phyloP scores from a whole-genome alignment of 2,113 vertebrate genomes.

The Rhombomys opimus region DNA sequence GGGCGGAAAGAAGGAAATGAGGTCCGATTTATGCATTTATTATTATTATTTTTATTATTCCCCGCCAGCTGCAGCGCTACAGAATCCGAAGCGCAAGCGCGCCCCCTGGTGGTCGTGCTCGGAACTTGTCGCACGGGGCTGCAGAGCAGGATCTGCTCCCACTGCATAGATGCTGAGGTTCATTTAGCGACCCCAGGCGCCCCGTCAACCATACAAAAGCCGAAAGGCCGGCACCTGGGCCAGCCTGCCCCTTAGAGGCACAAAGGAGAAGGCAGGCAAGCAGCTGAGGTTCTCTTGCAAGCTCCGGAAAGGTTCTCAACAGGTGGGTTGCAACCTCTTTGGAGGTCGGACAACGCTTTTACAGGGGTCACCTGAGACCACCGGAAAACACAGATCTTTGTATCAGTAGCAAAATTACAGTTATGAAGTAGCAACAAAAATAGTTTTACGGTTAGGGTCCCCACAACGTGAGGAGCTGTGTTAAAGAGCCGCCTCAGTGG shows the following conservation, averaged over 20 bases:
- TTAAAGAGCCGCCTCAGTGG: not conserved
- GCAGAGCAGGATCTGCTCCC: too few species aligned
- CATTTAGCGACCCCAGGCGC: not conserved
- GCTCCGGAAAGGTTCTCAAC: not conserved
- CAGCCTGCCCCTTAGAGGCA: not conserved
- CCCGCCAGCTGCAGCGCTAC: accelerated
- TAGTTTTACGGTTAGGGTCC: not conserved
- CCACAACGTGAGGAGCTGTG: not conserved
- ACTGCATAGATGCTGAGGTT: not conserved
- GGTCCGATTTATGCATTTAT: too few species aligned
- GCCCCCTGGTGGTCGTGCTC: not conserved
- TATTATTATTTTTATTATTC: too few species aligned
- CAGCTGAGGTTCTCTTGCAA: not conserved
- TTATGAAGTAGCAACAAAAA: not conserved
- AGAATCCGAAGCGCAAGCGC: not conserved
- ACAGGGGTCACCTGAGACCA: not conserved
- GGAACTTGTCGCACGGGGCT: not conserved
- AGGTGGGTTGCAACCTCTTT: not conserved
- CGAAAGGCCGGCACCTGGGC: too few species aligned
- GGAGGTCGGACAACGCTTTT: not conserved
- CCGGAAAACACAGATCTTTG: not conserved
- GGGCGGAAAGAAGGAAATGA: not conserved
- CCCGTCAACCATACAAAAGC: not conserved
- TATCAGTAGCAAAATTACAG: not conserved
- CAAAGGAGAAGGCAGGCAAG: not conserved